phyloP scores from a whole-genome alignment of 2,888 invertebrate species.

The Electrophaes corylata region DNA sequence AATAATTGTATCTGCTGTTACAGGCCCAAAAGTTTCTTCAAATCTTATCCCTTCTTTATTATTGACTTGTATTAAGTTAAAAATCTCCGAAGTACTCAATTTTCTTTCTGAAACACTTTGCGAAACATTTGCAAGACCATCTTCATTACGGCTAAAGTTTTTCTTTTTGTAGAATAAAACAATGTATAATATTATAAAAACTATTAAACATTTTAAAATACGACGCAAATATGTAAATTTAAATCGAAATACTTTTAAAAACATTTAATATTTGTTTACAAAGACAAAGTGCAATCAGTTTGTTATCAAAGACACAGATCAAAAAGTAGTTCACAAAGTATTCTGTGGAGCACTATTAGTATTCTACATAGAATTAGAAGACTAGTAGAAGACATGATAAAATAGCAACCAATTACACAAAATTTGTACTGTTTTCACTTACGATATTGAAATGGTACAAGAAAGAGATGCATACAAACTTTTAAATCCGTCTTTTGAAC shows the following conservation, averaged over 20 bases:
- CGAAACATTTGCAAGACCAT: neutral
- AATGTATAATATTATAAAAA: neutral
- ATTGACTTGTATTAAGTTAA: constrained; percentile 31
- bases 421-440: too few relatives aligned
- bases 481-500: too few relatives aligned
- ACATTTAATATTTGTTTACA: too few relatives aligned
- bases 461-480: too few relatives aligned
- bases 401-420: too few relatives aligned
- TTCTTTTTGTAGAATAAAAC: constrained; percentile 1
- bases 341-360: too few relatives aligned
- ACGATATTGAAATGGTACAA: too few relatives aligned
- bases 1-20: constrained; percentile 49
- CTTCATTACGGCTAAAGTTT: neutral
- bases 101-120: neutral
- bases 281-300: too few relatives aligned
- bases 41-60: constrained; percentile 52
- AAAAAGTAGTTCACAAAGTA: too few relatives aligned
- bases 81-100: neutral
- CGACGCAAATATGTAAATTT: constrained; percentile 3
- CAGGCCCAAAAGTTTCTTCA: constrained; percentile 46
- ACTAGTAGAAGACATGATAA: too few relatives aligned
- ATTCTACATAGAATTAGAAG: too few relatives aligned
- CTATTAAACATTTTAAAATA: neutral
- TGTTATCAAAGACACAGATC: too few relatives aligned
- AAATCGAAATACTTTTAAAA: constrained; percentile 7